A percentile compares a stretch with the other conserved stretches of the same genome.
Conservation (phyloP, 2,113 vertebrate genomes). For the Origma solitaria region DNA sequence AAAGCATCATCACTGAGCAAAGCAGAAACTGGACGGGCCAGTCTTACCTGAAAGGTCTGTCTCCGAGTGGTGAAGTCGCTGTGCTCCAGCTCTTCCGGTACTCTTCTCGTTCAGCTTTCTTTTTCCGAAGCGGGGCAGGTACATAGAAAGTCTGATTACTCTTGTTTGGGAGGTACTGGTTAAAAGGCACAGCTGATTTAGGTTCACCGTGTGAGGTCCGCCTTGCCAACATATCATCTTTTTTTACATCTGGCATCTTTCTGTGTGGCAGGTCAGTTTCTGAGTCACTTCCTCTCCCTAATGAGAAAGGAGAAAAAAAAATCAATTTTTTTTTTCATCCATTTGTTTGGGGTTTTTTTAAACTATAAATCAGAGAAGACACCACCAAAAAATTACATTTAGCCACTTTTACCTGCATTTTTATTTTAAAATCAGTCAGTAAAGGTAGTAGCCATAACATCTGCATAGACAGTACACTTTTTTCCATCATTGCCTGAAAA, state of each 20-base stretch:
- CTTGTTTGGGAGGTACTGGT: slow-evolving; percentile 98
- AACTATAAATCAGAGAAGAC: neutral
- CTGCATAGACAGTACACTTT: neutral
- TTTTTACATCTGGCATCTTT: slow-evolving; percentile 90
- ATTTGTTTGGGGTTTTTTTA: neutral
- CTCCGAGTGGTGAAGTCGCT: slow-evolving; percentile 86
- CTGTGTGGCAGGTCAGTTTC: slow-evolving; percentile 88
- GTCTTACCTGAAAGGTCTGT: slow-evolving; percentile 88
- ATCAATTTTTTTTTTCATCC: neutral
- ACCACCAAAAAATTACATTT: neutral
- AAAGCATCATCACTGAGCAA: neutral
- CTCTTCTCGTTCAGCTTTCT: slow-evolving; percentile 79
- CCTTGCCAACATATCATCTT: slow-evolving; percentile 93
- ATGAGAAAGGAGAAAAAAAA: neutral
- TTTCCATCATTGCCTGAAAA: neutral
- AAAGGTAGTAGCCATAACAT: neutral
- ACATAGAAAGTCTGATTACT: slow-evolving; percentile 91
- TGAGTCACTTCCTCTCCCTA: slow-evolving; percentile 94
- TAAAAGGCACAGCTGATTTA: slow-evolving; percentile 90
- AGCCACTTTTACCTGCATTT: neutral
- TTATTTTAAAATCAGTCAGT: neutral
- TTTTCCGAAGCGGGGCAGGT: slow-evolving; percentile 82
- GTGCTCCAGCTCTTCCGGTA: slow-evolving; percentile 92
- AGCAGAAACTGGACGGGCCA: neutral
- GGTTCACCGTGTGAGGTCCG: slow-evolving; percentile 88